A percentile compares a stretch with the other conserved stretches of the same genome.
Conservation (phyloP, 2,113 vertebrate genomes). For the Phyllostomus hastatus region DNA sequence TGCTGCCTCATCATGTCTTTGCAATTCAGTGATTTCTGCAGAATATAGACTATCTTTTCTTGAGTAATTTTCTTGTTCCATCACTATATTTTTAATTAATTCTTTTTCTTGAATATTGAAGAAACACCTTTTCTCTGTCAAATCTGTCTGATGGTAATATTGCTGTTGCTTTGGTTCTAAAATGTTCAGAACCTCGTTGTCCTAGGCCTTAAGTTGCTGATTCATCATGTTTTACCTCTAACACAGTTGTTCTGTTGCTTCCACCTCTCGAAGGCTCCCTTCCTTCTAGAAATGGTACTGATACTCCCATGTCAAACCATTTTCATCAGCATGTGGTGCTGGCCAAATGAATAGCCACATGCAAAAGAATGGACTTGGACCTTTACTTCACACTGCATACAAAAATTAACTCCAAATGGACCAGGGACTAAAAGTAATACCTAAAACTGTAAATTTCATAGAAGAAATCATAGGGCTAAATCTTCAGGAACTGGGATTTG, state of each 20-base stretch:
- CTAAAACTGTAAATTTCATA: background rate
- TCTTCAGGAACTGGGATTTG: background rate
- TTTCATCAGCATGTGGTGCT: background rate
- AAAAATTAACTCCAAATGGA: background rate
- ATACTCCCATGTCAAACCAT: background rate
- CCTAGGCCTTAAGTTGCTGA: background rate
- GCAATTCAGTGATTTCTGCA: background rate
- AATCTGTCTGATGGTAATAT: background rate
- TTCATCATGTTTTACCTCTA: background rate
- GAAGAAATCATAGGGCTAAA: no score
- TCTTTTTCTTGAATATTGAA: background rate
- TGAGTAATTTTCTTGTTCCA: background rate
- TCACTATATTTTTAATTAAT: background rate
- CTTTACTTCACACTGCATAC: background rate
- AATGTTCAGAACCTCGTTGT: background rate
- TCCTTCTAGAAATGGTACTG: accelerated
- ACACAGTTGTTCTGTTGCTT: background rate
- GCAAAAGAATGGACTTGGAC: background rate
- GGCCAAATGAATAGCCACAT: background rate
- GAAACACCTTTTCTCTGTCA: background rate
- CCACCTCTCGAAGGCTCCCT: background rate
- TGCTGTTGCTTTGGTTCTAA: background rate
- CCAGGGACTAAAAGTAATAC: background rate
- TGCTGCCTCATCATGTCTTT: background rate
- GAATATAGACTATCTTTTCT: background rate